Evolutionary conservation across 2,888 invertebrate genomes (phyloP).

Genomic region (Meiosimyza platycephala): DNA sequence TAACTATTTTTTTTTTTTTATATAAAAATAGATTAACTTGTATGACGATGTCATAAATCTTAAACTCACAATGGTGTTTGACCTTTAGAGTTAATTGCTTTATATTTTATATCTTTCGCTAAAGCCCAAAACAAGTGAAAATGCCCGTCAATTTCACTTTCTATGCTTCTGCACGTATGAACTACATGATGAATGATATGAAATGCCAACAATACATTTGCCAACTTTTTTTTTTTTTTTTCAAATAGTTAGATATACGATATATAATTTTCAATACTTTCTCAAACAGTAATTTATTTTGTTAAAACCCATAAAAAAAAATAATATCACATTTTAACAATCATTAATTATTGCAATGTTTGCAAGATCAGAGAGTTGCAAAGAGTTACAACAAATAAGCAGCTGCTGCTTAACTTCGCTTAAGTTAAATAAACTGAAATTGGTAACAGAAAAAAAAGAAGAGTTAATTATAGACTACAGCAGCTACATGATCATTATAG

Average conservation of each 20-base stretch:
- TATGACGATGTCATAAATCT: too few relatives aligned
- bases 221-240: background rate
- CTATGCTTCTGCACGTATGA: background rate
- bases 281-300: conserved; percentile 19
- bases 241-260: too few relatives aligned
- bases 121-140: background rate
- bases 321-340: conserved; percentile 10
- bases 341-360: conserved; percentile 25
- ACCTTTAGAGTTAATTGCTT: conserved; percentile 9
- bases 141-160: conserved; percentile 9
- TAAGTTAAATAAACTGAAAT: background rate
- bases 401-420: background rate
- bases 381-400: background rate
- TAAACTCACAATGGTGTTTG: background rate
- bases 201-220: conserved; percentile 1
- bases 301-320: background rate
- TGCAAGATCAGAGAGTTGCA: background rate
- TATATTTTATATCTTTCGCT: background rate
- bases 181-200: background rate
- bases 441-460: background rate
- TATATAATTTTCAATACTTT: conserved; percentile 21
- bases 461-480: background rate
- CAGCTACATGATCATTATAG: background rate
- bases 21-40: too few relatives aligned
- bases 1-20: too few relatives aligned